phyloP scores from a whole-genome alignment of 2,888 invertebrate genomes.

The Brachyptera risi region DNA sequence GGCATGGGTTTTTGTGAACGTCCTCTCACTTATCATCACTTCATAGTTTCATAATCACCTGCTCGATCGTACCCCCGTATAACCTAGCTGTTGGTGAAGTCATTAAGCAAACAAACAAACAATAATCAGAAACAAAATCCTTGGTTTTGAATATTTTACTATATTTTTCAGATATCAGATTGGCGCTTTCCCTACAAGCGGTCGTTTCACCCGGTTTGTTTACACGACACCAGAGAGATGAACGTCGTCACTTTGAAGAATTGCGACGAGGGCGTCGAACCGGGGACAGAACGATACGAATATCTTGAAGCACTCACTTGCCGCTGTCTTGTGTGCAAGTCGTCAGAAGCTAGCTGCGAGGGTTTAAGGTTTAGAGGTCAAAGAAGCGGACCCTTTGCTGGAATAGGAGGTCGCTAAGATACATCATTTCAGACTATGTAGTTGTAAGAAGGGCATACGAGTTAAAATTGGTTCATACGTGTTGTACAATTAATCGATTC shows the following conservation, averaged over 20 bases:
- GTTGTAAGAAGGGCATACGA: too few species aligned
- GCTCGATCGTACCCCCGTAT: too few species aligned
- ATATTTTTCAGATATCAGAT: constrained; percentile 64
- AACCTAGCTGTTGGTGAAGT: too few species aligned
- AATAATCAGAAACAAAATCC: too few species aligned
- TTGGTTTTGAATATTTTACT: too few species aligned
- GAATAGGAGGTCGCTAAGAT: constrained; percentile 14
- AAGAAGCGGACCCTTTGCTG: constrained; percentile 38
- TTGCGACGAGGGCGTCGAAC: constrained; percentile 69
- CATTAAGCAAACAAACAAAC: too few species aligned
- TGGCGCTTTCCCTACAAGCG: constrained; percentile 87
- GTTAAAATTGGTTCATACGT: too few species aligned
- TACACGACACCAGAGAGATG: constrained; percentile 65
- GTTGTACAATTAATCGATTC: too few species aligned
- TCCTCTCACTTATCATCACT: too few species aligned
- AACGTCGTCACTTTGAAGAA: constrained; percentile 61
- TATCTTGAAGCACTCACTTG: constrained; percentile 77
- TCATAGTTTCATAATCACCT: too few species aligned
- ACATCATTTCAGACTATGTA: too few species aligned
- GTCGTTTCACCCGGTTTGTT: constrained; percentile 81
- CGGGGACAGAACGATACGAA: constrained; percentile 67
- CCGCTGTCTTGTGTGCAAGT: constrained; percentile 65
- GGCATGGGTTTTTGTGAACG: too few species aligned
- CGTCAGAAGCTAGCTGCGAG: constrained; percentile 67
- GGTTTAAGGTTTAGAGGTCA: constrained; percentile 53